Conservation (phyloP, 2,797 vertebrate species). For the Ciconia nigra region DNA sequence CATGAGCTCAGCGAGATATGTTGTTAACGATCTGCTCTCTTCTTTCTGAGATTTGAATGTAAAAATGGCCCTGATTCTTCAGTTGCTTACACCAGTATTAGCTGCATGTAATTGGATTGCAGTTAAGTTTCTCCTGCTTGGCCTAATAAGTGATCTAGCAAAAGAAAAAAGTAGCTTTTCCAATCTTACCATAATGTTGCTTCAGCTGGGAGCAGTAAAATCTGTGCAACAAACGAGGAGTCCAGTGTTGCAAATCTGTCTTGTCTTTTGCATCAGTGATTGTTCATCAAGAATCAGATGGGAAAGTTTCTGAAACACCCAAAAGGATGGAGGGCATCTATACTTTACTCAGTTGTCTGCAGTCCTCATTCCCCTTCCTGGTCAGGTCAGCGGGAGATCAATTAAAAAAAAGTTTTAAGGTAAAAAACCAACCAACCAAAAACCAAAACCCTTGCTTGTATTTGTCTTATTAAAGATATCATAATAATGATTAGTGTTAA, state of each 20-base stretch:
- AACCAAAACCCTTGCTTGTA: neutral
- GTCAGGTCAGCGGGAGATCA: neutral
- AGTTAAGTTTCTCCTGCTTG: neutral
- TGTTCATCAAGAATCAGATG: neutral
- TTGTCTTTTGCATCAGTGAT: neutral
- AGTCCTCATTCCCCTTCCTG: neutral
- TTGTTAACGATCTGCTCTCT: accelerated
- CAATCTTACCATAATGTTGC: no score
- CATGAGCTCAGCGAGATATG: neutral
- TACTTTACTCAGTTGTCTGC: neutral
- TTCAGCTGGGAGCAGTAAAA: neutral
- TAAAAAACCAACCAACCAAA: neutral
- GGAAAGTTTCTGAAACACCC: neutral
- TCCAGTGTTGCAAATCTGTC: neutral
- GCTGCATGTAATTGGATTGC: neutral
- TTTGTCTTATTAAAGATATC: neutral
- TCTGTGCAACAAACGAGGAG: neutral
- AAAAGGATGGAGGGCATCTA: neutral
- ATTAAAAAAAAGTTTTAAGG: neutral
- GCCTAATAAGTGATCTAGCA: neutral
- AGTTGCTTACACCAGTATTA: neutral
- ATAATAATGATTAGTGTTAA: neutral
- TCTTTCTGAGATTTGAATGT: neutral
- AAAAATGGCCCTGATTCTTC: neutral
- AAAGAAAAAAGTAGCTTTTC: neutral